Conservation (phyloP, 2,113 vertebrate genomes). For the Eulemur rufifrons region DNA sequence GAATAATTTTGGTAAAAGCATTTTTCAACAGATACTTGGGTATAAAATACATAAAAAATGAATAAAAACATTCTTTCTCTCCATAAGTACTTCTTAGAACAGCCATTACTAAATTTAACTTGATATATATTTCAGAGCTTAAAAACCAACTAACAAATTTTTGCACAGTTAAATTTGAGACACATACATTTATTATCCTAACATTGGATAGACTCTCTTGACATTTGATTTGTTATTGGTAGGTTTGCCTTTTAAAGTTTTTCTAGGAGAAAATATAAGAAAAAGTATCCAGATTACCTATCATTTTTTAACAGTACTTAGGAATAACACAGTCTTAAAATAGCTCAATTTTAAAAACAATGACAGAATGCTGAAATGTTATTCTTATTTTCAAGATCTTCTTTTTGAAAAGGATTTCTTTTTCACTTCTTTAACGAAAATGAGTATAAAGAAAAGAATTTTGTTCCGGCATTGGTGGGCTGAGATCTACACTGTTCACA, state of each 20-base stretch:
- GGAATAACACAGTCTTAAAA: constrained; percentile 10
- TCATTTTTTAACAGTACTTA: not conserved
- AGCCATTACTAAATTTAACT: constrained; percentile 38
- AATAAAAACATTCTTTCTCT: constrained; percentile 55
- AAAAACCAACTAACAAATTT: constrained; percentile 40
- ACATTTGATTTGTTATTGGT: not conserved
- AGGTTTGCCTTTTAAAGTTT: constrained; percentile 47
- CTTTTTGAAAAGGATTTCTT: not conserved
- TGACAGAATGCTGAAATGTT: not conserved
- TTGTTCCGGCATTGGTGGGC: not conserved
- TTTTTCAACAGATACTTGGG: constrained; percentile 61
- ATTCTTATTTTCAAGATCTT: not conserved
- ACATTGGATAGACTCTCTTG: constrained; percentile 16
- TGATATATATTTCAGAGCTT: constrained; percentile 12
- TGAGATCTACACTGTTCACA: not conserved
- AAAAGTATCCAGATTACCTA: not conserved
- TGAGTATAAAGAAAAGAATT: not conserved
- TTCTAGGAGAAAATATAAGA: constrained; percentile 14
- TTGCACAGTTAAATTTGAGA: constrained; percentile 42
- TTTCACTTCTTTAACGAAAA: not conserved
- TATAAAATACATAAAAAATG: constrained; percentile 50
- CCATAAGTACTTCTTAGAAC: constrained; percentile 42
- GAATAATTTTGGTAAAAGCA: constrained; percentile 51
- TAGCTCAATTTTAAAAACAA: constrained; percentile 14
- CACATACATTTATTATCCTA: constrained; percentile 10